phyloP scores from a whole-genome alignment of 1,140 invertebrate species.

The Euura saliciscinereae region DNA sequence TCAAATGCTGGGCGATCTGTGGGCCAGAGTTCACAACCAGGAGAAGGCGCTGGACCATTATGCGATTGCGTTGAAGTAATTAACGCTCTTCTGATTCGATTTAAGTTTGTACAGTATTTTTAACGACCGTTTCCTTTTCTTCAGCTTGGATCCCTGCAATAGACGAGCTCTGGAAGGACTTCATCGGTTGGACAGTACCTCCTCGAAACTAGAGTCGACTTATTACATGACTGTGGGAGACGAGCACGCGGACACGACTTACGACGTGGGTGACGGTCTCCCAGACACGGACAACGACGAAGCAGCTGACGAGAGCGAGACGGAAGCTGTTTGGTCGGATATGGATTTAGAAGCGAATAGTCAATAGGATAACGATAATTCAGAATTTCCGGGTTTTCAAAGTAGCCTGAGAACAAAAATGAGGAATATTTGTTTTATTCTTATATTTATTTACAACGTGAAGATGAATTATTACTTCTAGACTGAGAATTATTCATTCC shows the following conservation, averaged over 20 bases:
- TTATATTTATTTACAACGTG: neutral
- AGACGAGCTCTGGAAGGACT: conserved; percentile 72
- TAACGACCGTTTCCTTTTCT: conserved; percentile 23
- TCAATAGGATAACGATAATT: conserved; percentile 38
- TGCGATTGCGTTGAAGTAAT: conserved; percentile 71
- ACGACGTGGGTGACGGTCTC: conserved; percentile 63
- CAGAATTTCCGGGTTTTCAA: neutral
- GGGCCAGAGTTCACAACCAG: conserved; percentile 63
- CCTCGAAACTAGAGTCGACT: conserved; percentile 58
- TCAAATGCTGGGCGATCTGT: conserved; percentile 73
- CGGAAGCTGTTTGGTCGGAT: conserved; percentile 67
- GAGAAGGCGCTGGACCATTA: conserved; percentile 77
- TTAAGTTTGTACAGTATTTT: conserved; percentile 23
- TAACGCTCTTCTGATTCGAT: neutral
- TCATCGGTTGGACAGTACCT: conserved; percentile 69
- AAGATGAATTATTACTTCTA: neutral
- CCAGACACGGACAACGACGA: conserved; percentile 59
- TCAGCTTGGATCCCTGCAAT: conserved; percentile 73
- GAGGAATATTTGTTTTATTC: neutral
- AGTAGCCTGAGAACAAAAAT: neutral
- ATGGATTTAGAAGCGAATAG: conserved; percentile 64
- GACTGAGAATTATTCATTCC: too few relatives aligned
- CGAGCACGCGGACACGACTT: conserved; percentile 64
- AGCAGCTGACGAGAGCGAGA: conserved; percentile 66
- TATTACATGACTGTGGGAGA: conserved; percentile 63